A percentile compares a stretch with the other conserved stretches of the same genome.
phyloP scores from a whole-genome alignment of 2,797 vertebrate species.

The Hypotaenidia philippensis region DNA sequence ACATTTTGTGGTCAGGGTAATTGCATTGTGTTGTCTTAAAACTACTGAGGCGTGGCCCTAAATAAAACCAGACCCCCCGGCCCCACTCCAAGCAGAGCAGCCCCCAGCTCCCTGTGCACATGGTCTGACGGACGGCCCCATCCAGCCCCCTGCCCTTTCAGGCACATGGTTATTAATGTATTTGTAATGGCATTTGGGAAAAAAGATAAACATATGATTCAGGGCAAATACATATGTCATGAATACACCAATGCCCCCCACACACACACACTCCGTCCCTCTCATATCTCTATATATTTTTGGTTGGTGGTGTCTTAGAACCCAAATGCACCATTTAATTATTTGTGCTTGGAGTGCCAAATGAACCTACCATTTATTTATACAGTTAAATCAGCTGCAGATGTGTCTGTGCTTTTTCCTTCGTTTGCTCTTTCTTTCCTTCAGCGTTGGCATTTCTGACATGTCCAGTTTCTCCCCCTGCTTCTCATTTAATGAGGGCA shows the following conservation, averaged over 20 bases:
- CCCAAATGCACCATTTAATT: slow-evolving; percentile 48
- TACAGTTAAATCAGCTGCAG: slow-evolving; percentile 54
- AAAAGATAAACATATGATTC: not conserved
- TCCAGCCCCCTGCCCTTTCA: not conserved
- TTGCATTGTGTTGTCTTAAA: not conserved
- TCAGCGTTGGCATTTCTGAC: slow-evolving; percentile 15
- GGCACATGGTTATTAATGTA: slow-evolving; percentile 26
- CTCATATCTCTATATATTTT: not conserved
- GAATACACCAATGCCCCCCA: not conserved
- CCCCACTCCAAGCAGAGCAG: not conserved
- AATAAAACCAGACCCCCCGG: not conserved
- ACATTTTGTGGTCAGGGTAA: not conserved
- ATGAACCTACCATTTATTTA: slow-evolving; percentile 55
- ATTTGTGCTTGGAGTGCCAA: slow-evolving; percentile 55
- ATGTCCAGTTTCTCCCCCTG: not conserved
- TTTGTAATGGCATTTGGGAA: not conserved
- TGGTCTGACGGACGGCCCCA: fast-evolving
- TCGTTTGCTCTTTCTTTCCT: not conserved
- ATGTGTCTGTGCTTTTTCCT: slow-evolving; percentile 28
- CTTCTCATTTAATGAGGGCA: not conserved
- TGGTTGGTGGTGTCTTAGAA: slow-evolving; percentile 1
- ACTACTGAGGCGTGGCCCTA: not conserved
- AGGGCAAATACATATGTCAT: not conserved
- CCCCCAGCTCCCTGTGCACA: fast-evolving
- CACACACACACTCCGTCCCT: not conserved